Conservation (phyloP, 2,113 vertebrate species). For the Glaucomys volans region DNA sequence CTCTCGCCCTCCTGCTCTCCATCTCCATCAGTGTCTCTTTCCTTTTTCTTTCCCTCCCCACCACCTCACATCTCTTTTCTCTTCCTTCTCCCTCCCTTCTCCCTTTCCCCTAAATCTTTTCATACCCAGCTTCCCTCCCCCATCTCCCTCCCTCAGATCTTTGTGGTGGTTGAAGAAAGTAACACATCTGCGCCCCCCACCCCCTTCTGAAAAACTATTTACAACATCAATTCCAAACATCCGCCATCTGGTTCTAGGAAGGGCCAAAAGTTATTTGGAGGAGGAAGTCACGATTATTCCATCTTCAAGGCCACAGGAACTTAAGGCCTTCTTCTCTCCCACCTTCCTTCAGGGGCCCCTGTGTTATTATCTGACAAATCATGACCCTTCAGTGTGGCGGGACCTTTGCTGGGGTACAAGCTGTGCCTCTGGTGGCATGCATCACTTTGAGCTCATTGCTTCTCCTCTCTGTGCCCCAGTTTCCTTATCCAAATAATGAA, state of each 20-base stretch:
- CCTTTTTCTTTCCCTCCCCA: neutral
- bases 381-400: neutral
- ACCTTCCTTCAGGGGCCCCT: slow-evolving; percentile 1
- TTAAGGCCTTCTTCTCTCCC: slow-evolving; percentile 48
- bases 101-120: neutral
- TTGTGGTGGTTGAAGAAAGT: slow-evolving; percentile 68
- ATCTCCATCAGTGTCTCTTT: neutral
- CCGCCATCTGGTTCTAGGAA: slow-evolving; percentile 83
- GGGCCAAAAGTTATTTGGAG: slow-evolving; percentile 79
- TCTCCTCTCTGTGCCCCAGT: neutral
- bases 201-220: slow-evolving; percentile 77
- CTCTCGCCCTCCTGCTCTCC: neutral
- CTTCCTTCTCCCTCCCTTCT: neutral
- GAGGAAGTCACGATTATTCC: slow-evolving; percentile 80
- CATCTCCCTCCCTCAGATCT: slow-evolving; percentile 21
- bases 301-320: slow-evolving; percentile 77
- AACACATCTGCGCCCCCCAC: slow-evolving; percentile 60
- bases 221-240: slow-evolving; percentile 84
- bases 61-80: neutral
- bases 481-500: neutral
- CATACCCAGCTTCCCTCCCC: neutral
- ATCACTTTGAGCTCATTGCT: neutral
- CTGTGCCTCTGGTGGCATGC: neutral
- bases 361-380: neutral
- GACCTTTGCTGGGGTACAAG: neutral